A percentile compares a stretch with the other conserved stretches of the same genome.
These are phyloP conservation scores for Hermetia illucens DNA, from an alignment of 1,140 invertebrate species.

Conservation along the genomic window DNA sequence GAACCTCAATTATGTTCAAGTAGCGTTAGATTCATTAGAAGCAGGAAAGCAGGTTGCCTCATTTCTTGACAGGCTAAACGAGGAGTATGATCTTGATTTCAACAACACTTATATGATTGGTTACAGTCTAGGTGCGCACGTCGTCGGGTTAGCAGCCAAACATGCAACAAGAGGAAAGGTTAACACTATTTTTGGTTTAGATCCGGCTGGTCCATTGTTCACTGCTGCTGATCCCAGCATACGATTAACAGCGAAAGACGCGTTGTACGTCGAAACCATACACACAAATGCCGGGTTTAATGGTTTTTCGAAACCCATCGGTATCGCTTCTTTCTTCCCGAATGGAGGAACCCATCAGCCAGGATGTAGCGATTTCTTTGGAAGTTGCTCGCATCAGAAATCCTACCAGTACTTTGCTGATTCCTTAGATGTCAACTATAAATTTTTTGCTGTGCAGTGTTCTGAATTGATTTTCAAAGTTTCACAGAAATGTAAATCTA, in stretches of 20 bases:
- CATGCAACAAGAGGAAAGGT: constrained; percentile 8
- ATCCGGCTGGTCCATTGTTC: constrained; percentile 24
- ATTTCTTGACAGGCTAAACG: constrained; percentile 15
- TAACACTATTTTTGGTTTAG: constrained; percentile 18
- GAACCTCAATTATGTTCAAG: no score
- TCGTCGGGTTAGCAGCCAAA: constrained; percentile 14
- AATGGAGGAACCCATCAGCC: constrained; percentile 46
- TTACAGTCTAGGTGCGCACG: constrained; percentile 23
- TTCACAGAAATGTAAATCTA: no score
- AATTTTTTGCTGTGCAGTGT: no score
- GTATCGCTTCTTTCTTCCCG: constrained; percentile 50
- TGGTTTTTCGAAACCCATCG: constrained; percentile 37
- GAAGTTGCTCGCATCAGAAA: not conserved
- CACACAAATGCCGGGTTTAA: constrained; percentile 48
- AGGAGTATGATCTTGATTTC: constrained; percentile 11
- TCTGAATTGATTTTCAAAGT: no score
- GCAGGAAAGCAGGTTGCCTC: constrained; percentile 10
- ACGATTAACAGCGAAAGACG: constrained; percentile 31
- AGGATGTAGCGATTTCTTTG: constrained; percentile 34
- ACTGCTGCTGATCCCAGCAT: not conserved
- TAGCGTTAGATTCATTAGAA: no score
- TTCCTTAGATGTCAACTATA: no score
- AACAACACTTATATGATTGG: constrained; percentile 15
- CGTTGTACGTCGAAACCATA: constrained; percentile 45
- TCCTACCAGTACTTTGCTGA: not conserved